Evolutionary conservation across 2,888 invertebrate genomes (phyloP), one percentile per base, ranked within the genome.

Genomic region (Sesia bembeciformis): DNA sequence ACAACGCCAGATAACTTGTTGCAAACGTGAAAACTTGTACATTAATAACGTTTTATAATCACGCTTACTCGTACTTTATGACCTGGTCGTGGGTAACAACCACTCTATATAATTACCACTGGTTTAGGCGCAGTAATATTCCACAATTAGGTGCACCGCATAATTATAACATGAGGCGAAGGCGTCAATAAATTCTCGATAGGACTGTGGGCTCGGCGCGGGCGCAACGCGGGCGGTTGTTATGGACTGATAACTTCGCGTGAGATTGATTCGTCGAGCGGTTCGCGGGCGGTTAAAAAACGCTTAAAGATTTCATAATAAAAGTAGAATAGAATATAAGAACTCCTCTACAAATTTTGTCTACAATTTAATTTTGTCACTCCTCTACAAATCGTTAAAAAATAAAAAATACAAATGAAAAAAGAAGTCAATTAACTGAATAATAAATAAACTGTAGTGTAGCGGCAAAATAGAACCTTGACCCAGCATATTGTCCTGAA

Each of bases 161-260:
- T 69, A 70, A 72, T 73, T 70, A 68, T 63, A 63, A 60, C 59
- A 63, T 62, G 54, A 56, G 55, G 61, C 57, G 64, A 58, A 65
- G 70, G 71, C 70, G 71, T 68, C 70, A 58, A 70, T 73, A 73
- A 71, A 72, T 72, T 62, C 60, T 64, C 63, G 61, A 62, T 60
- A 62, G 56, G 54, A 53, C 60, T 59, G 64, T 63, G 62, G 67
- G 60, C 54, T 49, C 55, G 57, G 66, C 62, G 60, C 54, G 58
- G 52, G 58, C 55, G 61, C 55, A 54, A 54, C 67, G 68, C 65
- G 61, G 67, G 70, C 67, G 69, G 64, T 56, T 52, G 58, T 56
- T 65, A 61, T 64, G 64, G 63, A 40, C 57, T 53, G 63, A 46
- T 23, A 23, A 23, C 23, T 23, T 46, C 46, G 46, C n/a, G 8